Conservation (phyloP, 2,113 vertebrate genomes). For the Anarrhichthys ocellatus region DNA sequence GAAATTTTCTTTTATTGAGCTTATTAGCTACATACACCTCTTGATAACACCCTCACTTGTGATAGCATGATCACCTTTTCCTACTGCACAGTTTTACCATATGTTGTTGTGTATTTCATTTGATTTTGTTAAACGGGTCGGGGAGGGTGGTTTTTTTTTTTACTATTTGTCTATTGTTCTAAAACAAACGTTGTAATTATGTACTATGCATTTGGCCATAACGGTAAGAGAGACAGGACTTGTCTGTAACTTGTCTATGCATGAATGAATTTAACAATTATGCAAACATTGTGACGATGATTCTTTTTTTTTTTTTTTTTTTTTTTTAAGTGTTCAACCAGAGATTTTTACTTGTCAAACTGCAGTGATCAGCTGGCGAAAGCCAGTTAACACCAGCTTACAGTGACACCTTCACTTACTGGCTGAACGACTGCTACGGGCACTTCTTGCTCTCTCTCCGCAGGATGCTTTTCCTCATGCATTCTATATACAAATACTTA, state of each 20-base stretch:
- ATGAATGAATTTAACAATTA: constrained; percentile 33
- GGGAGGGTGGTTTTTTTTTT: constrained; percentile 29
- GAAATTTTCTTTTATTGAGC: constrained; percentile 18
- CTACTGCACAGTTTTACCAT: constrained; percentile 54
- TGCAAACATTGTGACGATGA: constrained; percentile 32
- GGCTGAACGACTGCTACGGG: constrained; percentile 31
- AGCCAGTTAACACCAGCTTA: constrained; percentile 13
- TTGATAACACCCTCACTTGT: constrained; percentile 32
- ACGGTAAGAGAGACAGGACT: constrained; percentile 46
- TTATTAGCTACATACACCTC: constrained; percentile 22
- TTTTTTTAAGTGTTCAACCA: neutral
- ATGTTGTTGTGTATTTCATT: constrained; percentile 55
- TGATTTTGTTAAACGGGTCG: constrained; percentile 55
- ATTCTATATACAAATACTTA: constrained; percentile 61
- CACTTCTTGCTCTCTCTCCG: constrained; percentile 37
- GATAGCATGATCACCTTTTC: constrained; percentile 48
- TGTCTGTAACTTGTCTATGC: constrained; percentile 50
- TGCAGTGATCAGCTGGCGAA: constrained; percentile 26
- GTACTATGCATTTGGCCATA: constrained; percentile 65
- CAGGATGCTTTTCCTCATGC: constrained; percentile 41
- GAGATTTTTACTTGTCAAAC: constrained; percentile 31
- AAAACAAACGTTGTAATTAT: constrained; percentile 55
- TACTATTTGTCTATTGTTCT: constrained; percentile 13
- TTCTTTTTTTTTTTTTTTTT: neutral
- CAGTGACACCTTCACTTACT: constrained; percentile 12